These are phyloP conservation scores for Leptonema lineaticorne DNA, from an alignment of 1,140 invertebrate species.

Conservation along the genomic window DNA sequence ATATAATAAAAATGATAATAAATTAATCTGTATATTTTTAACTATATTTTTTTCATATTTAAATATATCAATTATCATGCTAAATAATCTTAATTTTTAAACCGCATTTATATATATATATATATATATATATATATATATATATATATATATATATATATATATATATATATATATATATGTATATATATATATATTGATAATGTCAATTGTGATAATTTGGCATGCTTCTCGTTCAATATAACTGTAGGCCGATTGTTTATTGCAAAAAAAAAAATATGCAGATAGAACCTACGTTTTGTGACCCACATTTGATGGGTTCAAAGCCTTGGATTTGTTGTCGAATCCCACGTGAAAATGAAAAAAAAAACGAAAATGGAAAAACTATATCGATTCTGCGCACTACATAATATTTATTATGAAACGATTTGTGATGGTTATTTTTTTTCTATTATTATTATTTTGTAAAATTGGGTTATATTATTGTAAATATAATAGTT, in stretches of 20 bases:
- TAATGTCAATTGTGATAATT: background rate
- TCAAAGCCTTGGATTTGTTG: background rate
- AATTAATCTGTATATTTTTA: no score
- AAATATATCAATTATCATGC: no score
- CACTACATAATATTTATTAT: background rate
- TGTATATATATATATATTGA: background rate
- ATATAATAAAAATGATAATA: no score
- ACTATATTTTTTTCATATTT: no score
- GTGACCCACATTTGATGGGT: background rate
- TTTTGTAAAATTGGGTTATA: background rate
- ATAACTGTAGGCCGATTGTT: no score
- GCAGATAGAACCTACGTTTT: slow-evolving; percentile 3
- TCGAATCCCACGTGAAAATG: slow-evolving; percentile 15
- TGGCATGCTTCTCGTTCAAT: no score
- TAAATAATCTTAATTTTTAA: no score
- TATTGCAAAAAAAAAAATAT: no score
- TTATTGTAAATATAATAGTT: no score
- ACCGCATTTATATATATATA: background rate
- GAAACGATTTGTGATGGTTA: slow-evolving; percentile 4
- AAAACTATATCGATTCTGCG: background rate
- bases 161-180: background rate
- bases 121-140: background rate
- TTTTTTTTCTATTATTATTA: background rate
- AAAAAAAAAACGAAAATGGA: slow-evolving; percentile 6
- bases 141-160: background rate